phyloP scores from a whole-genome alignment of 2,797 vertebrate species.

The Chelmon rostratus region DNA sequence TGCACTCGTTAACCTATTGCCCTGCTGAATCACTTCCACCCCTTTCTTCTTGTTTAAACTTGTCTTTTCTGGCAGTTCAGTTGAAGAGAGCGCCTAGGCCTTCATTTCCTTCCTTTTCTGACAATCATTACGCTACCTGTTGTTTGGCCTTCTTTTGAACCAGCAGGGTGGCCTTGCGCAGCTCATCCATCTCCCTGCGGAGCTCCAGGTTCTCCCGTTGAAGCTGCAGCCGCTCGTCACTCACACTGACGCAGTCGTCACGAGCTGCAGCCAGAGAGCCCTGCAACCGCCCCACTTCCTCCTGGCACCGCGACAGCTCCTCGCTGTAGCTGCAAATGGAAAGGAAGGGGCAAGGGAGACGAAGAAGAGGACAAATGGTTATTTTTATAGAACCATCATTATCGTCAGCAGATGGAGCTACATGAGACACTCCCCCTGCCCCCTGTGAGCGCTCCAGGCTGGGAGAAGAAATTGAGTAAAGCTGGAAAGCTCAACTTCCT shows the following conservation, averaged over 20 bases:
- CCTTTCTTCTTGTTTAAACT: background rate
- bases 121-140: constrained; percentile 82
- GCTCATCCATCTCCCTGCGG: constrained; percentile 88
- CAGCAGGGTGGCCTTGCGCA: constrained; percentile 86
- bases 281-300: constrained; percentile 90
- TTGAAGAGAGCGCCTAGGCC: background rate
- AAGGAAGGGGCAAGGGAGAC: background rate
- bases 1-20: background rate
- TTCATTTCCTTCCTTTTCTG: background rate
- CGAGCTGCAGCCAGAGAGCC: constrained; percentile 87
- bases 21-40: background rate
- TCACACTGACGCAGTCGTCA: constrained; percentile 86
- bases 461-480: background rate
- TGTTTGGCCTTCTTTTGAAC: constrained; percentile 91
- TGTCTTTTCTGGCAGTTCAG: background rate
- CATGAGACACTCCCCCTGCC: background rate
- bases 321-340: constrained; percentile 87
- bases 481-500: background rate
- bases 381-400: constrained; percentile 7
- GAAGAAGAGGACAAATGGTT: background rate
- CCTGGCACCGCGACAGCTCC: constrained; percentile 90
- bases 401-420: constrained; percentile 19
- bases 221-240: constrained; percentile 93
- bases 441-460: background rate
- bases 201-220: constrained; percentile 92